Conservation (phyloP, 1,140 invertebrate genomes). For the Goniozus legneri region DNA sequence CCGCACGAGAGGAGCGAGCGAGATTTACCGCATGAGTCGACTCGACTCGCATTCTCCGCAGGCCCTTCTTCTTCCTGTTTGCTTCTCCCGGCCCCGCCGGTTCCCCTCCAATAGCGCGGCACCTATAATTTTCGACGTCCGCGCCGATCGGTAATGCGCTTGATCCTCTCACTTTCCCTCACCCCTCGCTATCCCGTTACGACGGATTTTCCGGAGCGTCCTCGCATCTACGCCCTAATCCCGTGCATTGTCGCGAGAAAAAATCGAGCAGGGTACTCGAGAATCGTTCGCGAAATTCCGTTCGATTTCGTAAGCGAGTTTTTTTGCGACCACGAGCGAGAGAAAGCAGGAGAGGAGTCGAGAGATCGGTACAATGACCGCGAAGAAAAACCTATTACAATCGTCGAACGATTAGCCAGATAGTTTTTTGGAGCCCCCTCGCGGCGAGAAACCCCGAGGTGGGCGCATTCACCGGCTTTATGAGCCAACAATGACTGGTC, state of each 20-base stretch:
- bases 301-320: slow-evolving; percentile 2
- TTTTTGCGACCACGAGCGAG: no score
- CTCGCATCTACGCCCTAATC: no score
- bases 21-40: slow-evolving; percentile 39
- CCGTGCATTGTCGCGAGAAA: no score
- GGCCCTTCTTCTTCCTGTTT: slow-evolving; percentile 32
- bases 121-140: no score
- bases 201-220: background rate
- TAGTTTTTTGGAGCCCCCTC: slow-evolving; percentile 27
- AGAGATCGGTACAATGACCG: slow-evolving; percentile 27
- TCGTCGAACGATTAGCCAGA: slow-evolving; percentile 39
- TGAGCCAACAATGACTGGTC: slow-evolving; percentile 39
- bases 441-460: slow-evolving; percentile 21
- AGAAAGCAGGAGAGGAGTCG: background rate
- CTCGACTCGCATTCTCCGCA: slow-evolving; percentile 10
- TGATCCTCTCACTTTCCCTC: background rate
- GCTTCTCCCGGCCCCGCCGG: slow-evolving; percentile 16
- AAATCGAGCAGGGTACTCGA: background rate
- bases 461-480: slow-evolving; percentile 33
- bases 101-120: no score
- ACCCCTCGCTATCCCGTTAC: background rate
- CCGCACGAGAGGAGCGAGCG: slow-evolving; percentile 13
- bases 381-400: slow-evolving; percentile 38
- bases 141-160: no score
- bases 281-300: background rate